Evolutionary conservation across 1,140 invertebrate species (phyloP).

Genomic region (Drosophila kanapiae): DNA sequence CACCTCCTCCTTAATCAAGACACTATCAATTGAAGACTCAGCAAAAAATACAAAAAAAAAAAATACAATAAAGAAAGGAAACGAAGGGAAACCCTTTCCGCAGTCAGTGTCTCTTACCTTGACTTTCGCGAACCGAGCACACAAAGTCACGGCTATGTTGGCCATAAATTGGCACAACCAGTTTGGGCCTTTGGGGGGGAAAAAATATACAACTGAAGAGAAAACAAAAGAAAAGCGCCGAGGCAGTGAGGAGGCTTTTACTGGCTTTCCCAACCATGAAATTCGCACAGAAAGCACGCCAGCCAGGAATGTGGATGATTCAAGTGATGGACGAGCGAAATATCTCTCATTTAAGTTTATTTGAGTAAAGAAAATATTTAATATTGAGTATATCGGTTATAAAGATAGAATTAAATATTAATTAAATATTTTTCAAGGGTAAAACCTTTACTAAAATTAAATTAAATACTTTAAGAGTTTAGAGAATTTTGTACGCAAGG

Average conservation of each 20-base stretch:
- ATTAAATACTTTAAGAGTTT: too few relatives aligned
- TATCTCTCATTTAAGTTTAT: slow-evolving; percentile 1
- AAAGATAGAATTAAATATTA: neutral
- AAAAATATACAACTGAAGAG: slow-evolving; percentile 44
- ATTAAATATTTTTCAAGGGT: too few relatives aligned
- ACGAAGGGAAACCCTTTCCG: slow-evolving; percentile 40
- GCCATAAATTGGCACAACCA: slow-evolving; percentile 66
- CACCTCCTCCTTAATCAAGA: slow-evolving; percentile 13
- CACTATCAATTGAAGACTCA: slow-evolving; percentile 64
- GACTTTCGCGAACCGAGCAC: slow-evolving; percentile 44
- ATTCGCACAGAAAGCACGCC: slow-evolving; percentile 37
- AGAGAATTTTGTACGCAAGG: too few relatives aligned
- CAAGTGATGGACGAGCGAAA: neutral
- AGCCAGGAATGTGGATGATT: slow-evolving; percentile 3
- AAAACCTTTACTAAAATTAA: too few relatives aligned
- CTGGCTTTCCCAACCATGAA: slow-evolving; percentile 72
- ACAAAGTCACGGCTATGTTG: slow-evolving; percentile 70
- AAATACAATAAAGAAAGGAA: neutral
- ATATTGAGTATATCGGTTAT: neutral
- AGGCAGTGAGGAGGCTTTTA: slow-evolving; percentile 56
- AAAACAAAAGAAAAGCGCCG: slow-evolving; percentile 65
- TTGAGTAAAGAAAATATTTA: too few relatives aligned
- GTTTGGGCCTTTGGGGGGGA: slow-evolving; percentile 48
- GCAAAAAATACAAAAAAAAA: slow-evolving; percentile 2
- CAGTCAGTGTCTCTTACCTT: slow-evolving; percentile 43